Evolutionary conservation across 2,113 vertebrate species (phyloP).

Genomic region (Etia nguti): DNA sequence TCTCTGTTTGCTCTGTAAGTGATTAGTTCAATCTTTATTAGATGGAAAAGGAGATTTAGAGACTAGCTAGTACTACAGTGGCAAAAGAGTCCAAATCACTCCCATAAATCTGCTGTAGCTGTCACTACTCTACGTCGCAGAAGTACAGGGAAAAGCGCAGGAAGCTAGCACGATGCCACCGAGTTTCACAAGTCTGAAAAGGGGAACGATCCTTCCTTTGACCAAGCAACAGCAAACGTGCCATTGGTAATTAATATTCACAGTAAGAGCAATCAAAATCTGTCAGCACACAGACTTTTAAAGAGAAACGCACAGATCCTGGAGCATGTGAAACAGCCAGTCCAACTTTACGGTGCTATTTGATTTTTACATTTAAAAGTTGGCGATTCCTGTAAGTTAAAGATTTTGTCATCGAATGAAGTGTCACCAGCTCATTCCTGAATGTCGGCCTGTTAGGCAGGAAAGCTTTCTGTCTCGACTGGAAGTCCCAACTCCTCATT

Average conservation of each 20-base stretch:
- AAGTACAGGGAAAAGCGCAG: background rate
- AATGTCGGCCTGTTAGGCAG: background rate
- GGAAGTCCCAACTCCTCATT: background rate
- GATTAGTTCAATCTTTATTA: background rate
- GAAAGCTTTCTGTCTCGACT: background rate
- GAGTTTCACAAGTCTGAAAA: background rate
- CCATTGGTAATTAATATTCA: slow-evolving; percentile 24
- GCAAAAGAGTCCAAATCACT: background rate
- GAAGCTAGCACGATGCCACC: slow-evolving; percentile 3
- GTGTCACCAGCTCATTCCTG: slow-evolving; percentile 30
- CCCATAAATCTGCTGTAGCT: background rate
- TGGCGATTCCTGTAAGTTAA: slow-evolving; percentile 28
- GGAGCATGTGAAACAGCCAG: slow-evolving; percentile 44
- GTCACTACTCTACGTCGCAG: background rate
- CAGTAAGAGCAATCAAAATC: slow-evolving; percentile 20
- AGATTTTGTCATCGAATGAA: background rate
- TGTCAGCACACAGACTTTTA: slow-evolving; percentile 38
- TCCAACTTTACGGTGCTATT: slow-evolving; percentile 75
- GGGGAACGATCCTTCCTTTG: background rate
- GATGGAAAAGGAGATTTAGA: background rate
- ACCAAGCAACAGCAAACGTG: slow-evolving; percentile 23
- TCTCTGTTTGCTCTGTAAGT: slow-evolving; percentile 19
- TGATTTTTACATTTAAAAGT: slow-evolving; percentile 62
- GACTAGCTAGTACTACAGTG: background rate
- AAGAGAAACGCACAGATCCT: slow-evolving; percentile 38